Evolutionary conservation across 1,140 invertebrate genomes (phyloP).

Genomic region (Conopomorpha cramerella): DNA sequence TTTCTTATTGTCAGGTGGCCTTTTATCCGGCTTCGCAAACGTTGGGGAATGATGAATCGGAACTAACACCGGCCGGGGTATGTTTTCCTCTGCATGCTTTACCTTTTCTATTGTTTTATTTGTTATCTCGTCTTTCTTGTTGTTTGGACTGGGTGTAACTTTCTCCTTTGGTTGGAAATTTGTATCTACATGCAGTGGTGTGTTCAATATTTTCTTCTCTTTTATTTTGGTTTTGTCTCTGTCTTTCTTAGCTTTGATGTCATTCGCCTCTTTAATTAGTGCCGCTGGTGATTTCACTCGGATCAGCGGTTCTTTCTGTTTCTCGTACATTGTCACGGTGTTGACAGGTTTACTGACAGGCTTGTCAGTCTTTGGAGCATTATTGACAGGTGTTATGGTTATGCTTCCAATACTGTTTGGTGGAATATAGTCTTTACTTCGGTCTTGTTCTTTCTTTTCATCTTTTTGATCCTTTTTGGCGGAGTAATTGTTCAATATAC

Average conservation of each 20-base stretch:
- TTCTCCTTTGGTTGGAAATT: slow-evolving; percentile 20
- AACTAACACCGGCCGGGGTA: slow-evolving; percentile 30
- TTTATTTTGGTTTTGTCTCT: slow-evolving; percentile 5
- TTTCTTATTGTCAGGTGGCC: slow-evolving; percentile 38
- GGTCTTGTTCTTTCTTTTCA: slow-evolving; percentile 21
- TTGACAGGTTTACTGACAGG: slow-evolving; percentile 17
- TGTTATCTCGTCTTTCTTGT: slow-evolving; percentile 18
- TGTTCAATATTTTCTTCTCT: slow-evolving; percentile 18
- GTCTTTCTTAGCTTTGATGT: slow-evolving; percentile 11
- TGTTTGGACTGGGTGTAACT: slow-evolving; percentile 14
- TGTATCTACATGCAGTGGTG: slow-evolving; percentile 33
- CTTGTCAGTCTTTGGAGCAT: slow-evolving; percentile 5
- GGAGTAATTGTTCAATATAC: slow-evolving; percentile 19
- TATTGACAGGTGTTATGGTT: slow-evolving; percentile 37
- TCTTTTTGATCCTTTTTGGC: slow-evolving; percentile 29
- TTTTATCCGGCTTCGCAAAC: slow-evolving; percentile 41
- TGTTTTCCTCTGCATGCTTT: slow-evolving; percentile 34
- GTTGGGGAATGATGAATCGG: slow-evolving; percentile 41
- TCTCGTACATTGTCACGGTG: slow-evolving; percentile 11
- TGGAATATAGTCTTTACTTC: slow-evolving; percentile 25
- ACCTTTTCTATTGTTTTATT: slow-evolving; percentile 38
- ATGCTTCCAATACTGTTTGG: slow-evolving; percentile 47
- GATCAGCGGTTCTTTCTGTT: slow-evolving; percentile 25
- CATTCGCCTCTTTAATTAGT: slow-evolving; percentile 37
- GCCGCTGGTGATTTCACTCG: slow-evolving; percentile 39